phyloP scores from a whole-genome alignment of 2,888 invertebrate genomes.

The Ophion slaviceki region DNA sequence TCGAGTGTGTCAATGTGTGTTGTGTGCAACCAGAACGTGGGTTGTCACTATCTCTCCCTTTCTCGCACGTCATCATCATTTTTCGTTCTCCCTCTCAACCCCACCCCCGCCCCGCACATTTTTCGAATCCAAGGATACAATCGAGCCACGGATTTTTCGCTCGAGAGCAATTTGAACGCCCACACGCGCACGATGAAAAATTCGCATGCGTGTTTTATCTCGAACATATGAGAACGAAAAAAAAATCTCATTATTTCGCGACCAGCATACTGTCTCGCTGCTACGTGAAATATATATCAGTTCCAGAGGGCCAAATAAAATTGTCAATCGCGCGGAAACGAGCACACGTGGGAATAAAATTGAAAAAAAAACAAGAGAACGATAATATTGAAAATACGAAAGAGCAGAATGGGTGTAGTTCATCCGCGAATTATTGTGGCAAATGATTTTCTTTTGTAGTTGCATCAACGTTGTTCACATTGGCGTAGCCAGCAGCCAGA shows the following conservation, averaged over 20 bases:
- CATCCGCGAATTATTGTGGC: slow-evolving; percentile 8
- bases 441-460: slow-evolving; percentile 6
- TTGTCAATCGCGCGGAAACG: slow-evolving; percentile 29
- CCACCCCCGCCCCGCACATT: background rate
- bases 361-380: background rate
- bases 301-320: slow-evolving; percentile 41
- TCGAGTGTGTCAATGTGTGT: slow-evolving; percentile 61
- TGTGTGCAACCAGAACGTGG: slow-evolving; percentile 39
- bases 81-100: background rate
- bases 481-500: no score
- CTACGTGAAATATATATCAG: slow-evolving; percentile 36
- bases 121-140: slow-evolving; percentile 52
- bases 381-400: slow-evolving; percentile 20
- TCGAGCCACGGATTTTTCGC: slow-evolving; percentile 53
- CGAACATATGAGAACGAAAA: slow-evolving; percentile 24
- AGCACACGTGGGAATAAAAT: background rate
- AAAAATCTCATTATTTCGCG: slow-evolving; percentile 32
- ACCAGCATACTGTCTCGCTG: slow-evolving; percentile 28
- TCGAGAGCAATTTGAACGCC: slow-evolving; percentile 52
- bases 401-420: background rate
- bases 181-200: background rate
- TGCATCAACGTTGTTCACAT: slow-evolving; percentile 14
- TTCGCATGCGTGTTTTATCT: slow-evolving; percentile 26
- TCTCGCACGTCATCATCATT: slow-evolving; percentile 23
- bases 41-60: slow-evolving; percentile 21